These are phyloP conservation scores for Yasuhikotakia modesta DNA, from an alignment of 2,797 vertebrate genomes.

Conservation along the genomic window DNA sequence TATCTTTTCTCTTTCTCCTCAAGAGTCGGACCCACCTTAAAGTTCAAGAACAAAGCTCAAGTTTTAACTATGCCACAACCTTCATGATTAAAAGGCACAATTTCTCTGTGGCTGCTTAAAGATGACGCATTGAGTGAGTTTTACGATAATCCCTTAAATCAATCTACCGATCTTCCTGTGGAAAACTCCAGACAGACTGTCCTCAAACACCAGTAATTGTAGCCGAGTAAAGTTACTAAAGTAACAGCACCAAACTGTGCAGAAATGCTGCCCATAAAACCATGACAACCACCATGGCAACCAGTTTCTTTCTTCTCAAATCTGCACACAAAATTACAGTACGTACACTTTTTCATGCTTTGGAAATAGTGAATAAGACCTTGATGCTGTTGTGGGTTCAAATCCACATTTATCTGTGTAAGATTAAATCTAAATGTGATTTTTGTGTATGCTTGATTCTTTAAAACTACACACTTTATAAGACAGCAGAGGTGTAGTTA, in stretches of 20 bases:
- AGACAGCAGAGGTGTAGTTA: background rate
- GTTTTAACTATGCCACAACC: slow-evolving; percentile 6
- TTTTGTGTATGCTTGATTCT: background rate
- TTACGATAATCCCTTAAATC: background rate
- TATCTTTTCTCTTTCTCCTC: slow-evolving; percentile 19
- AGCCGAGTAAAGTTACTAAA: background rate
- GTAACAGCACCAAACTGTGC: slow-evolving; percentile 56
- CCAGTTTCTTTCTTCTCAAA: slow-evolving; percentile 49
- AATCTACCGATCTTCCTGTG: slow-evolving; percentile 13
- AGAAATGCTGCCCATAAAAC: slow-evolving; percentile 66
- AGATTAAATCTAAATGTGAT: slow-evolving; percentile 22
- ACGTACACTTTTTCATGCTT: slow-evolving; percentile 54
- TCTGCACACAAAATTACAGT: slow-evolving; percentile 50
- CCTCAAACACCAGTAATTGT: slow-evolving; percentile 15
- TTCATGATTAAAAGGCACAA: slow-evolving; percentile 23
- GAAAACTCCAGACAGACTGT: slow-evolving; percentile 3
- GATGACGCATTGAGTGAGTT: slow-evolving; percentile 1
- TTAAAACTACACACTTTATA: background rate
- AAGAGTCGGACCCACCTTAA: too few species aligned
- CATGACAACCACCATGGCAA: slow-evolving; percentile 68
- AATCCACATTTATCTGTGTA: slow-evolving; percentile 64
- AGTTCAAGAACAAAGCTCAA: background rate
- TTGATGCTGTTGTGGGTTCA: slow-evolving; percentile 72
- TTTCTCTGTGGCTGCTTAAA: slow-evolving; percentile 19
- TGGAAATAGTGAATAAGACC: slow-evolving; percentile 61